phyloP scores from a whole-genome alignment of 1,140 invertebrate species.

The Diorhabda sublineata region DNA sequence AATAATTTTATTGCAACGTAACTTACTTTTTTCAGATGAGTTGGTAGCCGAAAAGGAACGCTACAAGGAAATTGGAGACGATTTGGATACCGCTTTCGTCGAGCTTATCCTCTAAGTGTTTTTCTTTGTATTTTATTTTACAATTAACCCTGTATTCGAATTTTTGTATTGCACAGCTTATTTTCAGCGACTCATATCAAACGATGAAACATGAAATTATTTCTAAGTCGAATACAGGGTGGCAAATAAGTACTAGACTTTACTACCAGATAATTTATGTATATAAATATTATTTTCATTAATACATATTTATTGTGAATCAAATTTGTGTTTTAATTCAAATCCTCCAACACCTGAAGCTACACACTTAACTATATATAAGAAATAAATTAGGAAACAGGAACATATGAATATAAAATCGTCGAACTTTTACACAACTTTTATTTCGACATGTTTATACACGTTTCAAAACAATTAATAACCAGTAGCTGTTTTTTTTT shows the following conservation, averaged over 20 bases:
- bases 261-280: conserved; percentile 7
- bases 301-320: conserved; percentile 11
- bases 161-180: conserved; percentile 3
- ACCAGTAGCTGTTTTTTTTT: too few species aligned
- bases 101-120: conserved; percentile 73
- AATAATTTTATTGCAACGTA: background rate
- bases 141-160: conserved; percentile 1
- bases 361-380: too few species aligned
- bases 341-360: too few species aligned
- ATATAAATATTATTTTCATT: conserved; percentile 15
- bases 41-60: conserved; percentile 98
- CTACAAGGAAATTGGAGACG: conserved; percentile 99
- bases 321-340: background rate
- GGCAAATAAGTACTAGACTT: conserved; percentile 9
- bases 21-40: conserved; percentile 76
- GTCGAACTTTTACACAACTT: too few species aligned
- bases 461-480: too few species aligned
- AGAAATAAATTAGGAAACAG: too few species aligned
- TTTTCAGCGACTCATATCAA: conserved; percentile 14
- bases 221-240: conserved; percentile 5
- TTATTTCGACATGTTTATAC: too few species aligned
- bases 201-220: background rate
- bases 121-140: conserved; percentile 11
- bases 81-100: conserved; percentile 96
- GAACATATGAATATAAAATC: too few species aligned